phyloP scores from a whole-genome alignment of 2,797 vertebrate species.

The Rhadinocentrus ornatus region DNA sequence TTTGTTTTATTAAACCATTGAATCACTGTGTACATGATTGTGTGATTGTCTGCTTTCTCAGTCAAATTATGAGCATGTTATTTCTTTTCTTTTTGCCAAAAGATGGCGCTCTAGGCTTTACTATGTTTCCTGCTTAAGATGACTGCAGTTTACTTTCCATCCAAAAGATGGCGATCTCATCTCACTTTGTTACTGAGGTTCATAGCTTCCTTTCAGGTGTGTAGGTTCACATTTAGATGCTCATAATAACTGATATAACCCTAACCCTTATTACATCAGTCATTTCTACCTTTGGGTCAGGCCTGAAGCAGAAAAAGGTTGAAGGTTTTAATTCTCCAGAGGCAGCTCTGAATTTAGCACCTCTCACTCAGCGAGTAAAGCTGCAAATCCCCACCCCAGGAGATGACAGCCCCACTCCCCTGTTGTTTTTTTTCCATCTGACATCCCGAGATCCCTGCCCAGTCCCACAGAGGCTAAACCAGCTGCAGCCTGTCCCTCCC shows the following conservation, averaged over 20 bases:
- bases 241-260: neutral
- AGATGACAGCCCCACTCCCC: slow-evolving; percentile 13
- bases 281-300: neutral
- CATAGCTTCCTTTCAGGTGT: neutral
- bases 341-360: slow-evolving; percentile 20
- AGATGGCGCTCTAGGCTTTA: slow-evolving; percentile 16
- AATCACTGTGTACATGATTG: too few relatives aligned
- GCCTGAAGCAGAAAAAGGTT: neutral
- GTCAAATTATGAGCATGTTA: too few relatives aligned
- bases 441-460: slow-evolving; percentile 36
- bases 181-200: neutral
- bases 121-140: neutral
- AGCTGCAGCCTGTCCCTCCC: neutral
- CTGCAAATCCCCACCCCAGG: neutral
- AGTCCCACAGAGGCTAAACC: slow-evolving; percentile 16
- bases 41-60: too few relatives aligned
- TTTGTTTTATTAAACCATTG: too few relatives aligned
- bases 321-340: neutral
- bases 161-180: slow-evolving; percentile 44
- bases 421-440: slow-evolving; percentile 43
- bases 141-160: neutral
- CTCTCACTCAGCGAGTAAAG: slow-evolving; percentile 10
- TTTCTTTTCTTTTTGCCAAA: slow-evolving; percentile 10
- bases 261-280: neutral
- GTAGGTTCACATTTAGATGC: too few relatives aligned